Base-by-base conservation (phyloP, 2,888 invertebrate species). In the Trichacis sp. region DNA sequence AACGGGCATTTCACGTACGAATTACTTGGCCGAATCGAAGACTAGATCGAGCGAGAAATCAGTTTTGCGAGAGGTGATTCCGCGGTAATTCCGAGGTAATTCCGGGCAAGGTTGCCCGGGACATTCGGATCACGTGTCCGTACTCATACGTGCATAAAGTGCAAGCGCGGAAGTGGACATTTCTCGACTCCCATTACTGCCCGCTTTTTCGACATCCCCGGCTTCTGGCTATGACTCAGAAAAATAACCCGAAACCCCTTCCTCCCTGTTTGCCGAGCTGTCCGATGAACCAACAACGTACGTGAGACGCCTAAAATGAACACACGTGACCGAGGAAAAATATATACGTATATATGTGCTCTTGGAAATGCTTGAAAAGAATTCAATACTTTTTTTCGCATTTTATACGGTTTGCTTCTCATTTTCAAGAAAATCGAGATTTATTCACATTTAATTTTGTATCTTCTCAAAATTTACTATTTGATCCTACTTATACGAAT, bases 111-210 rank as follows among this genome's bases (percentile, higher is more conserved):
- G 40, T 29, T 29, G 46, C 33, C 19, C 42, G 24, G 55, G 43
- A 48, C 52, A 77, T 76, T 77, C 76, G 56, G 67, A 73, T 75
- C 78, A 75, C 76, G 77, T 68, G 67, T 63, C 52, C 56, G 69
- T 73, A 74, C 75, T 75, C 78, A 77, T 78, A 76, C 75, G 74
- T 74, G 77, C 73, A 77, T 77, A 75, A 76, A 77, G 73, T 69
- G 71, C 73, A 69, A 69, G 73, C 72, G 67, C 66, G 57, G 67
- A 69, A 69, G 65, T 66, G 69, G 65, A 64, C 69, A 68, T 68
- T 68, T 65, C 55, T 57, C 57, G 47, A 57, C 63, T 54, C 36
- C 60, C 54, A 68, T 68, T 68, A 62, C 60, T 33, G 40, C 38
- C 20, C 51, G 62, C 51, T 60, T 69, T 58, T 49, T 49, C 47